phyloP scores from a whole-genome alignment of 2,113 vertebrate genomes.

The Pterophyllum scalare region DNA sequence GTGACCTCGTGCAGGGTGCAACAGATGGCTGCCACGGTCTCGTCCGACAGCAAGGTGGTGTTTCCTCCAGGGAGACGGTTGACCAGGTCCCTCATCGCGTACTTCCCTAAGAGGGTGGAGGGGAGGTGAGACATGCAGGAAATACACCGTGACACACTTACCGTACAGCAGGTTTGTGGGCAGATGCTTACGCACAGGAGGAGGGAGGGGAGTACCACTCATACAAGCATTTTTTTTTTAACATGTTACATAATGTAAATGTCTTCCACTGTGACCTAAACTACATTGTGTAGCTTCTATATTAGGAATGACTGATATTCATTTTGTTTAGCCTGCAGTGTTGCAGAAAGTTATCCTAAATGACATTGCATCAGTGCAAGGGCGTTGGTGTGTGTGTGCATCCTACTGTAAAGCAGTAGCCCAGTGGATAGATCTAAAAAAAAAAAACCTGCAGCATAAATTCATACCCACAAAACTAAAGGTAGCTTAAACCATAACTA shows the following conservation, averaged over 20 bases:
- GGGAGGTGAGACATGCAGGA: conserved; percentile 8
- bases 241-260: conserved; percentile 20
- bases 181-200: background rate
- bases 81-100: conserved; percentile 96
- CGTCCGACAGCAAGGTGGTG: conserved; percentile 89
- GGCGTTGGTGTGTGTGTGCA: conserved; percentile 7
- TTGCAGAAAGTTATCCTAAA: conserved; percentile 31
- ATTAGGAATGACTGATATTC: conserved; percentile 6
- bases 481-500: conserved; percentile 26
- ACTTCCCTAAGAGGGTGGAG: conserved; percentile 86
- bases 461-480: background rate
- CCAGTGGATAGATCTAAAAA: conserved; percentile 5
- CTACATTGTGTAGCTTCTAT: conserved; percentile 10
- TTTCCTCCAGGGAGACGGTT: conserved; percentile 92
- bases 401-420: conserved; percentile 35
- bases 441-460: background rate
- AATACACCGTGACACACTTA: background rate
- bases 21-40: conserved; percentile 95
- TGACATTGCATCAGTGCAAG: conserved; percentile 57
- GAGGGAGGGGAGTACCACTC: background rate
- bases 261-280: conserved; percentile 18
- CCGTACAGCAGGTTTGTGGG: conserved; percentile 8
- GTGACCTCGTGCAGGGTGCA: conserved; percentile 97
- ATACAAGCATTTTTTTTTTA: background rate
- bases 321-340: conserved; percentile 37